Evolutionary conservation across 2,888 invertebrate species (phyloP), one percentile per base, ranked within the genome.

Genomic region (Tolmerus cingulatus): DNA sequence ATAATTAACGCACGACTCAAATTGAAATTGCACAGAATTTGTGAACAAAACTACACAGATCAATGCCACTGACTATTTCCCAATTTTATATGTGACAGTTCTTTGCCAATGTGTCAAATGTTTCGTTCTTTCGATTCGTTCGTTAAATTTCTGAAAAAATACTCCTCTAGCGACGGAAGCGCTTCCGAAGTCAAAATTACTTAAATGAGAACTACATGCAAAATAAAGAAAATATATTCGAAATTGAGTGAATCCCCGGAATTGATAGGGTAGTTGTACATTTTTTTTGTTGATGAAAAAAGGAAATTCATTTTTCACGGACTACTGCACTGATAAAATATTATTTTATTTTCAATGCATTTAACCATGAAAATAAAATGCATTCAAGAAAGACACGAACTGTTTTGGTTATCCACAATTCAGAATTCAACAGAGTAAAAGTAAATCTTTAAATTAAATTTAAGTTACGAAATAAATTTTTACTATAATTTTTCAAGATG

Each of bases 71-170:
- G 81, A 81, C 16, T 55, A 55, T 55, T 81, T 55, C 81, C 9
- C 16, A 81, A 37, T 55, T 81, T 66, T 27, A 23, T 8, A 1
- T 12, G 1, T 81, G 81, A 81, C 81, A 81, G 30, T 51, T 51
- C 51, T 51, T 27, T 81, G 81, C 81, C 51, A 79, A 51, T 43
- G 46, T 81, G 81, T 81, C 81, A 81, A 51, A 51, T 81, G 5
- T 81, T 81, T 76, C 34, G 37, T 66, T 66, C 34, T 34, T 34
- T 34, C 8, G 2, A 16, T 16, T 46, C 43, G 43, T 23, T 66
- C 66, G 66, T 66, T 12, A 66, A 19, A 66, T 66, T 12, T 9
- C 12, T 23, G 12, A 1, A 46, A 51, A 51, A 51, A n/a, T n/a
- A n/a, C 19, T 2, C 19, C n/a, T 34, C 34, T 34, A 51, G 51